Evolutionary conservation across 2,113 vertebrate species (phyloP).

Genomic region (Gallinago media): DNA sequence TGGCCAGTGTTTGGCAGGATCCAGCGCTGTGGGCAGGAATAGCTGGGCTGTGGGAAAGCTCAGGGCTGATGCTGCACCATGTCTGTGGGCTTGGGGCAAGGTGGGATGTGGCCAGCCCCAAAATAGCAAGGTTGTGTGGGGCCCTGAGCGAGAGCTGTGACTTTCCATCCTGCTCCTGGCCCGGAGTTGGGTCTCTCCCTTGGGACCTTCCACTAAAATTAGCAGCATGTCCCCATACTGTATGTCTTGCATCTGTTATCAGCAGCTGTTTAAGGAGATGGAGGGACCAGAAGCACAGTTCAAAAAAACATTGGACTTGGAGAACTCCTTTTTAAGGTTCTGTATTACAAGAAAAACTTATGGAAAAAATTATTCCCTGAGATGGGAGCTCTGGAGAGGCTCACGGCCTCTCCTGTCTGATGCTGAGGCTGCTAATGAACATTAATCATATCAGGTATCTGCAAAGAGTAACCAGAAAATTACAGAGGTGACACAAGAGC

Average conservation of each 20-base stretch:
- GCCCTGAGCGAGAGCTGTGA: neutral
- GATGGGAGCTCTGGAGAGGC: neutral
- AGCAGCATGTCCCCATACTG: rapidly evolving
- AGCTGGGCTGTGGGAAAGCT: slow-evolving; percentile 4
- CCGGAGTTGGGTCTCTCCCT: neutral
- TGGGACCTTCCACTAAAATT: slow-evolving; percentile 25
- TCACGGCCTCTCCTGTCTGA: neutral
- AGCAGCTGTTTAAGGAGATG: slow-evolving; percentile 8
- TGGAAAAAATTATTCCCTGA: neutral
- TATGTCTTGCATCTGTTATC: neutral
- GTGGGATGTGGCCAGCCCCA: neutral
- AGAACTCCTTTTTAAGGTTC: neutral
- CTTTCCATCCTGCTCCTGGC: slow-evolving; percentile 27
- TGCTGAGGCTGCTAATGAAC: neutral
- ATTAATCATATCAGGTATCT: neutral
- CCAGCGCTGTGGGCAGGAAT: neutral
- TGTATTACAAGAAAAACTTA: neutral
- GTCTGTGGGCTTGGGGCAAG: slow-evolving; percentile 19
- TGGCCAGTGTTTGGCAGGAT: neutral
- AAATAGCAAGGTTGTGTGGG: neutral
- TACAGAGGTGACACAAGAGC: neutral
- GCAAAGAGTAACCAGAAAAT: neutral
- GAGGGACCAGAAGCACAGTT: neutral
- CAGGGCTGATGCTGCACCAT: neutral
- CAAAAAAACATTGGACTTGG: neutral